A percentile compares a stretch with the other conserved stretches of the same genome.
phyloP scores from a whole-genome alignment of 1,140 invertebrate genomes.

The Trichonephila inaurata region DNA sequence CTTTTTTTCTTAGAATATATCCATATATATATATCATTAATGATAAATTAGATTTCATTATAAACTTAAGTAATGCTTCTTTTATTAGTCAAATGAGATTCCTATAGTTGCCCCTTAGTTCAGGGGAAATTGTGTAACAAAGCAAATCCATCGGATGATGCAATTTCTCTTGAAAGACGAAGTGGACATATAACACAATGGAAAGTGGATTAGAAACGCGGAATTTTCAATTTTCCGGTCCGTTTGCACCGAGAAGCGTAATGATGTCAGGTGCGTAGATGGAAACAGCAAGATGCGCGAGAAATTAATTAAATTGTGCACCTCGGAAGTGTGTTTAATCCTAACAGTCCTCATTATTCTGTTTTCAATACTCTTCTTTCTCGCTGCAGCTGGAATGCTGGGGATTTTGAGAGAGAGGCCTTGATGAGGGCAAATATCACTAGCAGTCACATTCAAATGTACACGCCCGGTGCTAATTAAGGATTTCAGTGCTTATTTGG shows the following conservation, averaged over 20 bases:
- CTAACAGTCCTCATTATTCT: background rate
- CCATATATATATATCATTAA: too few relatives aligned
- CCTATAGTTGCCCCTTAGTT: background rate
- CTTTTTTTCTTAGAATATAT: too few relatives aligned
- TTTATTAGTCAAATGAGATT: too few relatives aligned
- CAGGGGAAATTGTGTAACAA: background rate
- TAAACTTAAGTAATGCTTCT: too few relatives aligned
- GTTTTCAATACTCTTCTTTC: background rate
- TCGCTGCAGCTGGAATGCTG: too few relatives aligned
- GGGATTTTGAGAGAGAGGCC: too few relatives aligned
- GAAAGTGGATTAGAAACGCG: conserved; percentile 46
- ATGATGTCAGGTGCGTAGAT: background rate
- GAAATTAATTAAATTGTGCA: conserved; percentile 60
- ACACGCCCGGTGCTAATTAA: too few relatives aligned
- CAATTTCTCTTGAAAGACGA: background rate
- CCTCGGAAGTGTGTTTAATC: background rate
- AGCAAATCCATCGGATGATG: background rate
- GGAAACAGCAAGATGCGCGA: background rate
- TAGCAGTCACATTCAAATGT: too few relatives aligned
- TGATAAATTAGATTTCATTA: too few relatives aligned
- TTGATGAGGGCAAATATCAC: too few relatives aligned
- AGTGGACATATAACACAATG: background rate
- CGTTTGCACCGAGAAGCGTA: conserved; percentile 13
- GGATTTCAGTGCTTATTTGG: too few relatives aligned
- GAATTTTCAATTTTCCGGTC: conserved; percentile 74